phyloP scores from a whole-genome alignment of 2,888 invertebrate genomes.

The Pammene fasciana region DNA sequence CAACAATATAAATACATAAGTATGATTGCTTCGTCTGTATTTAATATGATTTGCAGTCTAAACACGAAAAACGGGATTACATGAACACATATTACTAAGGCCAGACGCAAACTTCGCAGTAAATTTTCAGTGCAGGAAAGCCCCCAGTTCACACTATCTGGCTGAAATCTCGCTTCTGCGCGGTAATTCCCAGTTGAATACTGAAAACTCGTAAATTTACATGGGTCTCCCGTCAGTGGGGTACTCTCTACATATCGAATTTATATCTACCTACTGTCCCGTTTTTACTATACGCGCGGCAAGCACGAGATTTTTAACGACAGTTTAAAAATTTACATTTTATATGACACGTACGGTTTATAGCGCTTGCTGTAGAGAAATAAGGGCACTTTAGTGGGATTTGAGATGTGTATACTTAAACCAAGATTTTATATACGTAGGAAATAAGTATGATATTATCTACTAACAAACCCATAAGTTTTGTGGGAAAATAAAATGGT shows the following conservation, averaged over 20 bases:
- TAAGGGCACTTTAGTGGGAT: constrained; percentile 25
- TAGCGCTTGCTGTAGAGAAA: constrained; percentile 46
- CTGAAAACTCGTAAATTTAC: constrained; percentile 78
- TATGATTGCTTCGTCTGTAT: background rate
- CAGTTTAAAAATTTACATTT: constrained; percentile 73
- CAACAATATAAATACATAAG: background rate
- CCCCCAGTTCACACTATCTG: constrained; percentile 59
- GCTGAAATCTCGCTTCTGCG: constrained; percentile 68
- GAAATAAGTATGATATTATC: no score
- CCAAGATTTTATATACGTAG: background rate
- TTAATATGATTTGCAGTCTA: constrained; percentile 13
- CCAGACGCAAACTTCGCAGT: constrained; percentile 55
- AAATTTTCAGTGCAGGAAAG: constrained; percentile 58
- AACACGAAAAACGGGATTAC: constrained; percentile 39
- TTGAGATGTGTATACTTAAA: background rate
- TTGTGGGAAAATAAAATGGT: no score
- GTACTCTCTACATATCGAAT: constrained; percentile 67
- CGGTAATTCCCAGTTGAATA: constrained; percentile 75
- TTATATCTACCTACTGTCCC: constrained; percentile 60
- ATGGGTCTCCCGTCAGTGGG: constrained; percentile 65
- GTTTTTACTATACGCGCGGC: constrained; percentile 70
- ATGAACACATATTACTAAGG: constrained; percentile 48
- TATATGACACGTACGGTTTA: constrained; percentile 64
- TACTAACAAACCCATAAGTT: no score
- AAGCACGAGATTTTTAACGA: constrained; percentile 75